These are phyloP conservation scores for Diplosoma virens DNA, from an alignment of 23 tunicate genomes.

Conservation along the genomic window DNA sequence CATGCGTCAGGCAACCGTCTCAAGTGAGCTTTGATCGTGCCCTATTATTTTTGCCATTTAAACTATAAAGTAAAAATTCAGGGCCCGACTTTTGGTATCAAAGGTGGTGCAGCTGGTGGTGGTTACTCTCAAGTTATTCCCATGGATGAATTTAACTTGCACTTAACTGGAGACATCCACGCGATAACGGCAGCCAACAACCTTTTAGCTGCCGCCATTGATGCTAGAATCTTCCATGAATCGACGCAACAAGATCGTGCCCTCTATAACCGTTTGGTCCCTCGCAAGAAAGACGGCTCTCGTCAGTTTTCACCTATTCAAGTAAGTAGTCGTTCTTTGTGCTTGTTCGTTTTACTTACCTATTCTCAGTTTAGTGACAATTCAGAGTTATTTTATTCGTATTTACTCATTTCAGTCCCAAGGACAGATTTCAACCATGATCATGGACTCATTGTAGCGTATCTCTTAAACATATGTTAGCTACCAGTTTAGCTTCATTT, in stretches of 20 bases:
- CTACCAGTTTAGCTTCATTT: no score
- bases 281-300: constrained; percentile 54
- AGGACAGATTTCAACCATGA: no score
- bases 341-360: no score
- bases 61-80: neutral
- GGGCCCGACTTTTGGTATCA: constrained; percentile 99
- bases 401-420: no score
- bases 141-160: constrained; percentile 99
- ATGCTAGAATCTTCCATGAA: constrained; percentile 97
- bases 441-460: no score
- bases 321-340: constrained; percentile 18
- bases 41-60: neutral
- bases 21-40: constrained; percentile 32
- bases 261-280: constrained; percentile 69
- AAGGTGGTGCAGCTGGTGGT: constrained; percentile 99
- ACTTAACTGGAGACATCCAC: constrained; percentile 97
- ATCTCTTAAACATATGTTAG: no score
- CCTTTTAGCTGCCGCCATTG: constrained; percentile 97
- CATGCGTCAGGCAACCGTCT: constrained; percentile 97
- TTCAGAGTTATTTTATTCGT: no score
- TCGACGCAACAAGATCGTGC: constrained; percentile 84
- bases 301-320: constrained; percentile 66
- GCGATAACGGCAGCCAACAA: constrained; percentile 99
- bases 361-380: no score
- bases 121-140: constrained; percentile 99